Evolutionary conservation across 2,113 vertebrate species (phyloP).

Genomic region (Tenebrosternarchus preto): DNA sequence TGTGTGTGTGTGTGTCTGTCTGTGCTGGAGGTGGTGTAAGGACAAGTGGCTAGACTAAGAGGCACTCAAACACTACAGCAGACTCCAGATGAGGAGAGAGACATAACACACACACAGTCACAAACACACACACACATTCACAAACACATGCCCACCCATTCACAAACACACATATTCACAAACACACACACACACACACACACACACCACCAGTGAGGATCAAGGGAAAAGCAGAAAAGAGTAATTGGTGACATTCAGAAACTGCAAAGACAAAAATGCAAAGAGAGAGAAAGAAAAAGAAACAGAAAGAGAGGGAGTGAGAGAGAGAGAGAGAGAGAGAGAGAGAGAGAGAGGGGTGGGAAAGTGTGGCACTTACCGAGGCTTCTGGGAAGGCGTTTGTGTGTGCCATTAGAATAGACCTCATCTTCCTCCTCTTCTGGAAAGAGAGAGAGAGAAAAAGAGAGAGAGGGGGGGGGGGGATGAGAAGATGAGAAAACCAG

Average conservation of each 20-base stretch:
- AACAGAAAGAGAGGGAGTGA: constrained; percentile 12
- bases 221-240: constrained; percentile 51
- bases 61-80: not conserved
- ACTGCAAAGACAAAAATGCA: constrained; percentile 12
- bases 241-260: not conserved
- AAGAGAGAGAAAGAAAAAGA: constrained; percentile 33
- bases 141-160: not conserved
- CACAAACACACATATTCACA: constrained; percentile 25
- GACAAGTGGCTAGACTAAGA: constrained; percentile 46
- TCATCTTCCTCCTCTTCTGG: constrained; percentile 55
- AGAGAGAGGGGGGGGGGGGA: not conserved
- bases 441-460: not conserved
- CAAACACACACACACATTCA: constrained; percentile 12
- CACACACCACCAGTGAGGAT: constrained; percentile 47
- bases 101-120: not conserved
- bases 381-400: constrained; percentile 48
- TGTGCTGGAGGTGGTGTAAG: constrained; percentile 35
- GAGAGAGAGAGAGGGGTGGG: constrained; percentile 34
- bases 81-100: not conserved
- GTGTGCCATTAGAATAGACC: constrained; percentile 42
- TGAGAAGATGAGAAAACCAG: too few species aligned
- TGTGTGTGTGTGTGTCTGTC: constrained; percentile 36
- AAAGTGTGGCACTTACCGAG: constrained; percentile 40
- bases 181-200: constrained; percentile 34
- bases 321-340: not conserved